These are phyloP conservation scores for Acrossocheilus fasciatus DNA, from an alignment of 2,797 vertebrate species.

Conservation along the genomic window DNA sequence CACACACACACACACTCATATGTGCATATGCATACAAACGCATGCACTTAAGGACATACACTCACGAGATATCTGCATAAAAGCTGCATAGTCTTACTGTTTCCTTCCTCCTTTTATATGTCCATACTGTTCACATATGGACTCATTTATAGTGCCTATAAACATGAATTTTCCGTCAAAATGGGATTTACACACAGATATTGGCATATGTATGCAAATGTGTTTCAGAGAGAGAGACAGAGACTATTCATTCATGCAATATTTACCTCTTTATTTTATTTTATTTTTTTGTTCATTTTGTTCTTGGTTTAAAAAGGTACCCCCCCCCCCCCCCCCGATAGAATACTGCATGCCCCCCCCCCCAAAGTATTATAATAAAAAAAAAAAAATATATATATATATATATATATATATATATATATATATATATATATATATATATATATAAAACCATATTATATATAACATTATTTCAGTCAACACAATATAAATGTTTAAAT, in stretches of 20 bases:
- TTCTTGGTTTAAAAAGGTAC: no score
- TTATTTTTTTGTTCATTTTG: no score
- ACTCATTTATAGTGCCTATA: constrained; percentile 10
- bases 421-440: no score
- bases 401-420: no score
- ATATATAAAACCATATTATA: no score
- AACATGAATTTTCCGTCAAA: constrained; percentile 14
- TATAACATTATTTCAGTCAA: no score
- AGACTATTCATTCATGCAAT: neutral
- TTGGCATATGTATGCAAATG: neutral
- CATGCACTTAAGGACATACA: neutral
- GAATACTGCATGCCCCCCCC: no score
- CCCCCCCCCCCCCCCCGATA: no score
- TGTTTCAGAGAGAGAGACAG: neutral
- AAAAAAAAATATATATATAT: no score
- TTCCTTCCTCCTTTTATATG: constrained; percentile 20
- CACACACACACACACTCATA: neutral
- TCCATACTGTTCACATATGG: constrained; percentile 13
- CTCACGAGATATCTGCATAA: neutral
- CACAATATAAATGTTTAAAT: no score
- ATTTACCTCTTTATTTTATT: no score
- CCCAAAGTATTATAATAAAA: no score
- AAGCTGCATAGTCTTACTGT: neutral
- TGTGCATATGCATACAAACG: neutral
- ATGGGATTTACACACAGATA: constrained; percentile 13